phyloP scores from a whole-genome alignment of 2,113 vertebrate species.

The Cynoglossus semilaevis region DNA sequence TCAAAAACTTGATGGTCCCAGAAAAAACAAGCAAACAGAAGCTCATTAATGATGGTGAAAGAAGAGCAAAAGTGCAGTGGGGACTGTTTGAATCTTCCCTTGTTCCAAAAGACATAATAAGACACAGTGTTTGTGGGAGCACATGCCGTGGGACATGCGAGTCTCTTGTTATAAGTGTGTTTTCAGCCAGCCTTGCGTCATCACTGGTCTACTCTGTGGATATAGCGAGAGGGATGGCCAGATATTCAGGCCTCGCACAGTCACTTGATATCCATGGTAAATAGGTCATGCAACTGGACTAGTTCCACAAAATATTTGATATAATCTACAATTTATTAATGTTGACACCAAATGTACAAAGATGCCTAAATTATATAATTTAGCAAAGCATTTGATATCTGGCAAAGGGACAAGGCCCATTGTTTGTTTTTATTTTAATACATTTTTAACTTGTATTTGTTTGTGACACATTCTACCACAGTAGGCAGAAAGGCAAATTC shows the following conservation, averaged over 20 bases:
- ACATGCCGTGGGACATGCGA: neutral
- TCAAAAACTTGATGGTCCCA: no score
- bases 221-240: conserved; percentile 23
- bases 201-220: conserved; percentile 43
- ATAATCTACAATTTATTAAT: no score
- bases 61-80: conserved; percentile 22
- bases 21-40: no score
- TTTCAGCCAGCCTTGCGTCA: conserved; percentile 50
- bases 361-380: conserved; percentile 9
- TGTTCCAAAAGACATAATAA: neutral
- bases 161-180: conserved; percentile 33
- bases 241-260: conserved; percentile 38
- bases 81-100: conserved; percentile 15
- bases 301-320: neutral
- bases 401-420: no score
- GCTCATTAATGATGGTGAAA: conserved; percentile 2
- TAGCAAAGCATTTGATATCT: no score
- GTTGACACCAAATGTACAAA: neutral
- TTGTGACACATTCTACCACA: no score
- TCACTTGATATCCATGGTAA: conserved; percentile 58
- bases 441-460: no score
- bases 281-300: conserved; percentile 42
- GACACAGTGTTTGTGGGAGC: conserved; percentile 21
- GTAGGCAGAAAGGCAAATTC: no score
- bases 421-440: no score